These are phyloP conservation scores for Fragum whitleyi DNA, from an alignment of 2,888 invertebrate species.

Conservation along the genomic window DNA sequence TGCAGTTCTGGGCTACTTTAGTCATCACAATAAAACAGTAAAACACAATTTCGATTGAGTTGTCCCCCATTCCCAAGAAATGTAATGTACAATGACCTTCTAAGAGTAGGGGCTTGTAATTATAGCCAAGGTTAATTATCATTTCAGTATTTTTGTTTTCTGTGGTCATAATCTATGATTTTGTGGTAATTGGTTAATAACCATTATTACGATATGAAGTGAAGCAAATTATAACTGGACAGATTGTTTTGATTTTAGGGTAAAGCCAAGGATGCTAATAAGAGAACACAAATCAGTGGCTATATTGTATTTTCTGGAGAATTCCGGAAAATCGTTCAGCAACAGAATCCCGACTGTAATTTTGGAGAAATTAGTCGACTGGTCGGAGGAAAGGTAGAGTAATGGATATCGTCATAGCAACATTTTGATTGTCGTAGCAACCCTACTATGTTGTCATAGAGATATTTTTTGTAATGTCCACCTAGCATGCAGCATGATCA, in stretches of 20 bases:
- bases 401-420: constrained; percentile 61
- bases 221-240: neutral
- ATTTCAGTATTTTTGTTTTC: too few species aligned
- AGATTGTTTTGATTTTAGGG: constrained; percentile 48
- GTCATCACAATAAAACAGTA: too few species aligned
- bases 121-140: too few species aligned
- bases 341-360: constrained; percentile 96
- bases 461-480: constrained; percentile 23
- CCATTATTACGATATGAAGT: too few species aligned
- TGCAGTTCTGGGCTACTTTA: too few species aligned
- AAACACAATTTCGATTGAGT: too few species aligned
- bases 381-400: constrained; percentile 89
- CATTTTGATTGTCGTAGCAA: constrained; percentile 26
- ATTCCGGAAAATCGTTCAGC: constrained; percentile 95
- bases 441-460: constrained; percentile 53
- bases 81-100: too few species aligned
- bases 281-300: constrained; percentile 89
- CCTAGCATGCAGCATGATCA: constrained; percentile 52
- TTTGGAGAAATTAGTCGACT: constrained; percentile 94
- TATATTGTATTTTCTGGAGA: constrained; percentile 99
- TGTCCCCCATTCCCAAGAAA: too few species aligned
- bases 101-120: too few species aligned
- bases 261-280: constrained; percentile 43
- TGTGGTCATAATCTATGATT: too few species aligned
- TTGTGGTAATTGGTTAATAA: too few species aligned